Evolutionary conservation across 2,797 vertebrate species (phyloP), one percentile per base, ranked within the genome.

Genomic region (Gobio occitaniae): DNA sequence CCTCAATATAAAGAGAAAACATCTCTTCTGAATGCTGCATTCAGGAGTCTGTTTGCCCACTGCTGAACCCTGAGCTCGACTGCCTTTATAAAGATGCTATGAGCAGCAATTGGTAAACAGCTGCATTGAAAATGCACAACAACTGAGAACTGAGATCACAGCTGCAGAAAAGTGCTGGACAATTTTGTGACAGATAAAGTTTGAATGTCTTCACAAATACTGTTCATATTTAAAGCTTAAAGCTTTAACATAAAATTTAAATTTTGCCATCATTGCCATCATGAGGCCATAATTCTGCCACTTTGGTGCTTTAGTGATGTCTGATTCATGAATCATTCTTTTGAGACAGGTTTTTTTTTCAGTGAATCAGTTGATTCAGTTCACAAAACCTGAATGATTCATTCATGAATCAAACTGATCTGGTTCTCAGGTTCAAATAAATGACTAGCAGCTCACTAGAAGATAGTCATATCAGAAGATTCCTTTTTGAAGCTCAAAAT

Each of bases 61-160:
- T 47, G 75, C 19, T 87, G 79, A 83, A 47, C 83, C 47, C 29
- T 70, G 61, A 48, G 56, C 56, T 76, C n/a, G 48, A 78, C 76
- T 44, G 36, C 47, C 59, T 61, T 80, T 79, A 47, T 56, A 86
- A 48, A 63, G 52, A 41, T 76, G 61, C 68, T 59, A 2, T 32
- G 32, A 32, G 32, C 32, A 32, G 32, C 32, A 32, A 32, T 32
- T 32, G 32, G 32, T 32, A 32, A 32, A 32, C 32, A 32, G 32
- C 32, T 32, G 32, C 32, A 32, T 32, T 32, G 32, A 59, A 41
- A 50, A 19, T 79, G 41, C 25, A 79, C 44, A 4, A 54, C 17
- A 11, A 54, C 17, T 12, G 72, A 75, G 5, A 38, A 75, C 72
- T 54, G 72, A 56, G 50, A 54, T 76, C 59, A 79, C 16, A 65